These are phyloP conservation scores for Cylas formicarius DNA, from an alignment of 1,140 invertebrate genomes.

Conservation along the genomic window DNA sequence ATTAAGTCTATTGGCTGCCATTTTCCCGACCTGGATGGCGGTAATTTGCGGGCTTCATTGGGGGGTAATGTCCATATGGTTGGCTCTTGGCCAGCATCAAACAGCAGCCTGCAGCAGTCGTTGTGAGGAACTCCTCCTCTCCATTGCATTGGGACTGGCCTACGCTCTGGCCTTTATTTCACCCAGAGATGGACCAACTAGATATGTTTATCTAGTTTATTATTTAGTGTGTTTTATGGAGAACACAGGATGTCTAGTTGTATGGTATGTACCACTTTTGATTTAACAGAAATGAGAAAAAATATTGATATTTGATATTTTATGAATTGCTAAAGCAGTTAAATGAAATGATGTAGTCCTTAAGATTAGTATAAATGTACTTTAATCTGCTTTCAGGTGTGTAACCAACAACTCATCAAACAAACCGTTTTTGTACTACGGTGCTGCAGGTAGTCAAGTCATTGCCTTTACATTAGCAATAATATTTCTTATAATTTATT, in stretches of 20 bases:
- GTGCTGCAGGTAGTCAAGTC: constrained; percentile 38
- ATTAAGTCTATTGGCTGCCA: constrained; percentile 38
- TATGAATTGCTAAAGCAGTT: no score
- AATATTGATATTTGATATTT: no score
- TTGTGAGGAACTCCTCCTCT: constrained; percentile 44
- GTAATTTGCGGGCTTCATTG: constrained; percentile 40
- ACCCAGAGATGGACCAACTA: constrained; percentile 44
- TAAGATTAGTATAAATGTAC: no score
- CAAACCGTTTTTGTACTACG: constrained; percentile 41
- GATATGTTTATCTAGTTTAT: constrained; percentile 45
- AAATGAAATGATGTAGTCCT: no score
- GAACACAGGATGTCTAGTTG: constrained; percentile 44
- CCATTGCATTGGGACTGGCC: constrained; percentile 41
- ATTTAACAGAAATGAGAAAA: no score
- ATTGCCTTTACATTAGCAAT: constrained; percentile 44
- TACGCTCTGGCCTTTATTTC: constrained; percentile 46
- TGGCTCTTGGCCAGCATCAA: constrained; percentile 40
- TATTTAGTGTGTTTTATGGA: constrained; percentile 47
- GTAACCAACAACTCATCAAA: constrained; percentile 37
- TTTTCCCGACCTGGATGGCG: constrained; percentile 42
- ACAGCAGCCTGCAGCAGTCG: constrained; percentile 42
- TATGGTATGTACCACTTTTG: constrained; percentile 45
- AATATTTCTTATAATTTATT: constrained; percentile 45
- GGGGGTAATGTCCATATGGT: constrained; percentile 41
- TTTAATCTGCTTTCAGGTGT: constrained; percentile 29